A percentile compares a stretch with the other conserved stretches of the same genome.
These are phyloP conservation scores for Camponotus fellah DNA, from an alignment of 2,888 invertebrate genomes.

Conservation along the genomic window DNA sequence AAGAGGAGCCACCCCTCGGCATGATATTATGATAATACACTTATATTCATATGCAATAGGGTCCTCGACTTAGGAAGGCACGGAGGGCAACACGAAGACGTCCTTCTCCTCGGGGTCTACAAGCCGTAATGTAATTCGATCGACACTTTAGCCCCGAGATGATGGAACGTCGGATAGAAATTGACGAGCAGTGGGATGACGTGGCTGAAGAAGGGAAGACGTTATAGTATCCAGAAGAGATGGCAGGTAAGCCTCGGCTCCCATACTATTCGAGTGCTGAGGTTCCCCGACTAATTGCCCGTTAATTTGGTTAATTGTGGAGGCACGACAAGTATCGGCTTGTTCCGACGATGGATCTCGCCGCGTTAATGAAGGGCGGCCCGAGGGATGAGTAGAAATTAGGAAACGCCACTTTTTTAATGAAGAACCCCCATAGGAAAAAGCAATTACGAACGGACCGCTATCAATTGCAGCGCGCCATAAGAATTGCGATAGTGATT, in stretches of 20 bases:
- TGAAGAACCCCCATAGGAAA: not conserved
- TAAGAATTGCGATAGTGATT: conserved; percentile 10
- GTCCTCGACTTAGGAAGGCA: conserved; percentile 61
- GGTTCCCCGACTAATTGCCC: conserved; percentile 74
- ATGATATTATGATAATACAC: conserved; percentile 84
- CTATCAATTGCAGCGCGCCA: conserved; percentile 13
- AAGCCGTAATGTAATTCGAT: conserved; percentile 78
- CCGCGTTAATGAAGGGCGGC: conserved; percentile 47
- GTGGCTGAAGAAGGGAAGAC: conserved; percentile 54
- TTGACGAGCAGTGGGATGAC: conserved; percentile 67
- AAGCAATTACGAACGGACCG: conserved; percentile 25
- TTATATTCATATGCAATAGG: conserved; percentile 83
- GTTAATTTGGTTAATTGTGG: conserved; percentile 75
- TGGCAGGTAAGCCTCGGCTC: conserved; percentile 47
- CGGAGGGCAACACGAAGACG: conserved; percentile 67
- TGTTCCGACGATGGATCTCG: conserved; percentile 40
- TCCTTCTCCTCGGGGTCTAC: conserved; percentile 66
- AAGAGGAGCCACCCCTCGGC: conserved; percentile 73
- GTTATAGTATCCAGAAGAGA: conserved; percentile 14
- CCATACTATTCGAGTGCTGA: conserved; percentile 59
- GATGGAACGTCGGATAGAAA: conserved; percentile 75
- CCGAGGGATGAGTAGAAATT: conserved; percentile 23
- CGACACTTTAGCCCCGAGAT: conserved; percentile 77
- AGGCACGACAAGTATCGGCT: conserved; percentile 59
- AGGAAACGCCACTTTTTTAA: conserved; percentile 45